Evolutionary conservation across 2,797 vertebrate species (phyloP).

Genomic region (Gobionotothen gibberifrons): DNA sequence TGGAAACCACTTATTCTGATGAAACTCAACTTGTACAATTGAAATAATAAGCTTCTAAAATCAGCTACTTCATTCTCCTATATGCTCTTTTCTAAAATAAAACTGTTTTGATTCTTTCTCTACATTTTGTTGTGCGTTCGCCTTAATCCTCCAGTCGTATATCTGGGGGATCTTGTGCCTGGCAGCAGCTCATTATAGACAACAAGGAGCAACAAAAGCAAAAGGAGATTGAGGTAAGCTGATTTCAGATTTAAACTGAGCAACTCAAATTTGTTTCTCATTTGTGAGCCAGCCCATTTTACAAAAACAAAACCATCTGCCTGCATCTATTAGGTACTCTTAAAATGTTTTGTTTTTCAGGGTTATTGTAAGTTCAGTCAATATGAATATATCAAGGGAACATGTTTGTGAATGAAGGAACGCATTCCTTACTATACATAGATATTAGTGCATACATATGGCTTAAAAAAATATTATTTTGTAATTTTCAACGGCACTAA

Average conservation of each 20-base stretch:
- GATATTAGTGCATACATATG: neutral
- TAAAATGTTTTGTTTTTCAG: slow-evolving; percentile 35
- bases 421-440: neutral
- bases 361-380: neutral
- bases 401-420: too few species aligned
- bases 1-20: slow-evolving; percentile 66
- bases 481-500: neutral
- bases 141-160: slow-evolving; percentile 64
- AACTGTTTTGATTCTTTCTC: slow-evolving; percentile 55
- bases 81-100: slow-evolving; percentile 31
- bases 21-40: slow-evolving; percentile 38
- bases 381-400: neutral
- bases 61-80: slow-evolving; percentile 30
- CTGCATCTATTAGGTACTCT: slow-evolving; percentile 35
- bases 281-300: slow-evolving; percentile 45
- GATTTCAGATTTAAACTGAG: slow-evolving; percentile 82
- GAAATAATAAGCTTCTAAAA: slow-evolving; percentile 48
- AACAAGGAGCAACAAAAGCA: slow-evolving; percentile 71
- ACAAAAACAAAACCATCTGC: slow-evolving; percentile 79
- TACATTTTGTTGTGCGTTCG: slow-evolving; percentile 46
- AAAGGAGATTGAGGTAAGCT: slow-evolving; percentile 83
- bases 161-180: slow-evolving; percentile 49
- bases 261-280: slow-evolving; percentile 74
- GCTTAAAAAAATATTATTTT: neutral
- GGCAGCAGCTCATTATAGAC: slow-evolving; percentile 65